phyloP scores from a whole-genome alignment of 2,888 invertebrate genomes.

The Oxycera nigricornis region DNA sequence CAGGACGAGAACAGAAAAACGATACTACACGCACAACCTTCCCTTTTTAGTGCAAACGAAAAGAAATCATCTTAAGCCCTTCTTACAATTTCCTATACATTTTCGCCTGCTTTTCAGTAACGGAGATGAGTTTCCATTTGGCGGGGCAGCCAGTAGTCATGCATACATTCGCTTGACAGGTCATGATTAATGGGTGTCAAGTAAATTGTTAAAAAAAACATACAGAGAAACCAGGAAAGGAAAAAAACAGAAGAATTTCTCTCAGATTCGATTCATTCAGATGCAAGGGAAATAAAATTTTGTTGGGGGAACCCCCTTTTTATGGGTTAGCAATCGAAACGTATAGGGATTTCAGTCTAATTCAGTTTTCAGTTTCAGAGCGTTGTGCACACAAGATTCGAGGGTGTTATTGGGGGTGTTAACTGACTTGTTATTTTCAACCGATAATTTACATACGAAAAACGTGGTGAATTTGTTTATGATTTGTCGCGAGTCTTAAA shows the following conservation, averaged over 20 bases:
- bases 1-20: constrained; percentile 1
- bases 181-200: constrained; percentile 64
- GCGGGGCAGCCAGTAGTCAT: constrained; percentile 48
- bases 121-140: constrained; percentile 21
- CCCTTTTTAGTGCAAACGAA: constrained; percentile 1
- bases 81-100: constrained; percentile 32
- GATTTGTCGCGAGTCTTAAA: background rate
- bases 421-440: constrained; percentile 1
- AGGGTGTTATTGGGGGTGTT: background rate
- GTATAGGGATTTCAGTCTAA: constrained; percentile 28
- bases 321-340: constrained; percentile 26
- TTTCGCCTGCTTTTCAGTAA: background rate
- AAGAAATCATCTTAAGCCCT: constrained; percentile 36
- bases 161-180: constrained; percentile 57
- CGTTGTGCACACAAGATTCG: background rate
- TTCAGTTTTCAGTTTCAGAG: background rate
- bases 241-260: constrained; percentile 25
- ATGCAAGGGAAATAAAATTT: background rate
- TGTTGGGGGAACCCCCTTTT: constrained; percentile 13
- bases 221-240: constrained; percentile 43
- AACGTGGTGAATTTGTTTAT: background rate
- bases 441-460: constrained; percentile 14
- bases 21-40: background rate
- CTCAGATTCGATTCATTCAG: constrained; percentile 14
- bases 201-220: constrained; percentile 53